A percentile compares a stretch with the other conserved stretches of the same genome.
These are phyloP conservation scores for Catotricha subobsoleta DNA, from an alignment of 2,888 invertebrate species.

Conservation along the genomic window DNA sequence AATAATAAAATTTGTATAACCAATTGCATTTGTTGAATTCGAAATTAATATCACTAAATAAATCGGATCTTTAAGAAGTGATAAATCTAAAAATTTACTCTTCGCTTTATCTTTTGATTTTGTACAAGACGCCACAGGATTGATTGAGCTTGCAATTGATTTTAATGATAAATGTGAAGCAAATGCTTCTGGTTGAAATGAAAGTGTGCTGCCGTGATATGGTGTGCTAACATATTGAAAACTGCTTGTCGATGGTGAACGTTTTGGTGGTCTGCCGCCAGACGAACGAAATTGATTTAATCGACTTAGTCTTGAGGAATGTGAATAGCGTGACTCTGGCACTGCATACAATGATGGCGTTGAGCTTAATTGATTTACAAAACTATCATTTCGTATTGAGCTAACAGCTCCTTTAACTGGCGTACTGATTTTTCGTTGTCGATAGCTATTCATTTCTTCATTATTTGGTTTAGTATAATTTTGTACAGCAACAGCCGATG, in stretches of 20 bases:
- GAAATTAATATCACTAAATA: constrained; percentile 68
- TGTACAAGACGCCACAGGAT: constrained; percentile 25
- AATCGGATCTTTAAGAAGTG: constrained; percentile 56
- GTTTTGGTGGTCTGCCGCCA: constrained; percentile 36
- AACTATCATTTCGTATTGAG: constrained; percentile 24
- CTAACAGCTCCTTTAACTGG: constrained; percentile 33
- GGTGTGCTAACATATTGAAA: constrained; percentile 73
- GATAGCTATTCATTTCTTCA: constrained; percentile 26
- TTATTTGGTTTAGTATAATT: constrained; percentile 27
- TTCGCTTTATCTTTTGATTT: constrained; percentile 23
- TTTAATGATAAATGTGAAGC: constrained; percentile 60
- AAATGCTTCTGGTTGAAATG: constrained; percentile 58
- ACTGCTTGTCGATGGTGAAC: constrained; percentile 61
- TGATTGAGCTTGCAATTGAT: constrained; percentile 41
- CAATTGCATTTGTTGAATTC: constrained; percentile 70
- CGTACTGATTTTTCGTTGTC: constrained; percentile 41
- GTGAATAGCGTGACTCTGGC: constrained; percentile 39
- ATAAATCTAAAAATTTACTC: constrained; percentile 54
- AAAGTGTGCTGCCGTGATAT: constrained; percentile 67
- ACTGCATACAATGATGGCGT: constrained; percentile 50
- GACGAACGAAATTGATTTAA: constrained; percentile 19
- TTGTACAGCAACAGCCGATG: constrained; percentile 51
- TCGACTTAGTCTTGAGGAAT: constrained; percentile 7
- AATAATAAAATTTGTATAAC: constrained; percentile 74
- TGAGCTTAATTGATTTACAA: constrained; percentile 39